Conservation (phyloP, 1,140 invertebrate genomes). For the Eupristina koningsbergeri region DNA sequence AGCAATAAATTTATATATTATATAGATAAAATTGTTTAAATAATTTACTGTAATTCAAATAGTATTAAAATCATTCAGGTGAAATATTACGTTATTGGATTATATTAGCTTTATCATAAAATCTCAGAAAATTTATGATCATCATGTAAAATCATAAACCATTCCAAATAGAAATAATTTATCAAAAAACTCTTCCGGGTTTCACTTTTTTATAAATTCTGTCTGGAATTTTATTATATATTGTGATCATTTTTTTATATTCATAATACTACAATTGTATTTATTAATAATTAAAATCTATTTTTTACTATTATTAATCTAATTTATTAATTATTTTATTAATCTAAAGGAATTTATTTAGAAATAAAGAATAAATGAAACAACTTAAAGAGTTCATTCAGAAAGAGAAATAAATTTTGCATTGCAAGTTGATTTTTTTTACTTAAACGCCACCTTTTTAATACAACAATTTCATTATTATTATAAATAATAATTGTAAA, state of each 20-base stretch:
- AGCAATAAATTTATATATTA: neutral
- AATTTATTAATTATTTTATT: neutral
- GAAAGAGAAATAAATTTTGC: too few relatives aligned
- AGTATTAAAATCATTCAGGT: neutral
- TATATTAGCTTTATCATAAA: neutral
- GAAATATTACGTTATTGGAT: neutral
- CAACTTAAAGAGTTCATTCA: neutral
- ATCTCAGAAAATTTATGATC: slow-evolving; percentile 11
- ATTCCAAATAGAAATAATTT: slow-evolving; percentile 2
- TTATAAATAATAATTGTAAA: neutral
- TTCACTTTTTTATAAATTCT: neutral
- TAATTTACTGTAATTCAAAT: neutral
- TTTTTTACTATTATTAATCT: too few relatives aligned
- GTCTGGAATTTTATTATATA: neutral
- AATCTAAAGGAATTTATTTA: neutral
- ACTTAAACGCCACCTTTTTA: neutral
- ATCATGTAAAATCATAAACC: neutral
- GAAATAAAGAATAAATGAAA: neutral
- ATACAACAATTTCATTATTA: neutral
- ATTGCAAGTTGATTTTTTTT: too few relatives aligned
- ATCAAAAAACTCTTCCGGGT: neutral
- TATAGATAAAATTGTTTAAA: neutral
- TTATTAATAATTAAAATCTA: neutral
- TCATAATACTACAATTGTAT: neutral
- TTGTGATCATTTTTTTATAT: neutral